Conservation (phyloP, 2,888 invertebrate genomes). For the Dryomyza anilis region DNA sequence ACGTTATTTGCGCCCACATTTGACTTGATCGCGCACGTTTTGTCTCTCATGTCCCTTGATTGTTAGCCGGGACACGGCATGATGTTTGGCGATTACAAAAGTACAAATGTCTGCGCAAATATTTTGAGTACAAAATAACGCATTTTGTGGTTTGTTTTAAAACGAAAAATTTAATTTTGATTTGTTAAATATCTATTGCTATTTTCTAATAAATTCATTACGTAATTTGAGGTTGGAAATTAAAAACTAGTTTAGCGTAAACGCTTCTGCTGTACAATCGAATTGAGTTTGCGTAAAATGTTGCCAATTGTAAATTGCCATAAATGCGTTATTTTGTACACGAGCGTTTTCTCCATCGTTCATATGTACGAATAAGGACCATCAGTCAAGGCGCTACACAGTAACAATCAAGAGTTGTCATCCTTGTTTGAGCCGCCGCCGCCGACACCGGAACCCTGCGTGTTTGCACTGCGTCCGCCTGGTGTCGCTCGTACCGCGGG, state of each 20-base stretch:
- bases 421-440: conserved; percentile 79
- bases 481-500: conserved; percentile 69
- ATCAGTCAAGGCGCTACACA: conserved; percentile 99
- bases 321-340: conserved; percentile 60
- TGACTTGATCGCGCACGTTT: conserved; percentile 17
- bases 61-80: conserved; percentile 41
- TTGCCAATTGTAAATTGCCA: conserved; percentile 49
- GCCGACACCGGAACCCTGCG: conserved; percentile 67
- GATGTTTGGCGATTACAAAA: conserved; percentile 28
- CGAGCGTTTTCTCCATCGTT: conserved; percentile 61
- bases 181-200: too few species aligned
- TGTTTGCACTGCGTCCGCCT: conserved; percentile 61
- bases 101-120: conserved; percentile 49
- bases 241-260: conserved; percentile 27
- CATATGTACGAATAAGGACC: conserved; percentile 80
- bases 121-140: conserved; percentile 57
- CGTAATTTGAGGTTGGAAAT: background rate
- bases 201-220: too few species aligned
- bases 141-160: too few species aligned
- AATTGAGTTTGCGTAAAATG: conserved; percentile 39
- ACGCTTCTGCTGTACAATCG: conserved; percentile 30
- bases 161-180: too few species aligned
- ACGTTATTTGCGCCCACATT: conserved; percentile 48
- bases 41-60: conserved; percentile 42
- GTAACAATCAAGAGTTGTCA: conserved; percentile 97